Base-by-base conservation (phyloP, 2,888 invertebrate genomes). In the Hyalella azteca region DNA sequence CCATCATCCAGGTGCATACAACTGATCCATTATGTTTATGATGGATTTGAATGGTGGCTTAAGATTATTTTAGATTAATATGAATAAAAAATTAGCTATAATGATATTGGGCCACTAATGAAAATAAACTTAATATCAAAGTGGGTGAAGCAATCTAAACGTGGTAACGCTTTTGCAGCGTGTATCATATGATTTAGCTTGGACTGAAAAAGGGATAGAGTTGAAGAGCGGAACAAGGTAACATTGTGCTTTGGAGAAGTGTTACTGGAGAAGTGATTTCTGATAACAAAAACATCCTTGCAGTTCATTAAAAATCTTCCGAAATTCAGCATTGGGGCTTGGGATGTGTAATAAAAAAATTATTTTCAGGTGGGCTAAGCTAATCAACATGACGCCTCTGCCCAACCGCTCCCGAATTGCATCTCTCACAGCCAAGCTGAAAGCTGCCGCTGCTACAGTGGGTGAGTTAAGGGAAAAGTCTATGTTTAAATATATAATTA, bases 1-100 rank as follows among this genome's bases (percentile, higher is more conserved):
- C 81, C 83, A 1, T 77, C 83, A n/a, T 78, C 83, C 59, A 83
- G 83, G 83, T 80, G 22, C n/a, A n/a, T n/a, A n/a, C n/a, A n/a
- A n/a, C n/a, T n/a, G n/a, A n/a, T n/a, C n/a, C n/a, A 26, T 48
- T 48, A 48, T 48, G 13, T 48, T 48, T 48, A 11, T 15, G 13
- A 19, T 15, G 13, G 48, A 11, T 13, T 48, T 48, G 48, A 48
- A 48, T 48, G 13, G 48, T 48, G 48, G 19, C 48, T 48, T 48
- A 48, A 13, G 13, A 48, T 48, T 48, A 13, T 48, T 19, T 48
- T 48, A 48, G 19, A 48, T n/a, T n/a, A n/a, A n/a, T n/a, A n/a
- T n/a, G n/a, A n/a, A n/a, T n/a, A n/a, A n/a, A n/a, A n/a, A 41
- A 75, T 40, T 3, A 4, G 15, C 11, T n/a, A n/a, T n/a, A n/a